These are phyloP conservation scores for Proales similis DNA, from an alignment of 1,140 invertebrate genomes.

Conservation along the genomic window DNA sequence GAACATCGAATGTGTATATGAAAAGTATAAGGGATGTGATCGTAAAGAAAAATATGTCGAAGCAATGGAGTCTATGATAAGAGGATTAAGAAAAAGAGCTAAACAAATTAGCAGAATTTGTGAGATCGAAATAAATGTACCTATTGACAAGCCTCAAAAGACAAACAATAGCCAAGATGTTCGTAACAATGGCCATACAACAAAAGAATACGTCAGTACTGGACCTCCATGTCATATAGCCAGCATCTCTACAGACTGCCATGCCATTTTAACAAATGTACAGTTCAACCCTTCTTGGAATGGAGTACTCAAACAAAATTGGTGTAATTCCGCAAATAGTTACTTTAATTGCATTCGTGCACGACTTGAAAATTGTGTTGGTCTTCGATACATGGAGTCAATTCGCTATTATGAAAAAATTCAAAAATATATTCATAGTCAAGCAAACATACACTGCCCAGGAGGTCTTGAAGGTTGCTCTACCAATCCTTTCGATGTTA, in stretches of 20 bases:
- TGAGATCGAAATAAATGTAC: conserved; percentile 26
- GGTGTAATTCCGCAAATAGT: conserved; percentile 14
- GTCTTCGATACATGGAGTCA: not conserved
- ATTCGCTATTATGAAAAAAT: conserved; percentile 37
- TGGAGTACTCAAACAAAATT: conserved; percentile 1
- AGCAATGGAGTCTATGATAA: conserved; percentile 27
- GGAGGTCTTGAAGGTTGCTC: conserved; percentile 32
- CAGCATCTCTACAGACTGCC: conserved; percentile 5
- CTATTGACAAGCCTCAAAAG: not conserved
- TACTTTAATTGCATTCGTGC: conserved; percentile 17
- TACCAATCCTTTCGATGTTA: conserved; percentile 23
- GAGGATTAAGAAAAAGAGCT: conserved; percentile 28
- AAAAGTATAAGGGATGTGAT: conserved; percentile 33
- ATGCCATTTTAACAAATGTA: conserved; percentile 9
- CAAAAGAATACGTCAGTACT: not conserved
- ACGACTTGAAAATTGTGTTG: conserved; percentile 12
- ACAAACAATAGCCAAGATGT: not conserved
- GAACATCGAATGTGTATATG: conserved; percentile 30
- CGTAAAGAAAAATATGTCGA: conserved; percentile 15
- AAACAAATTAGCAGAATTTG: conserved; percentile 17
- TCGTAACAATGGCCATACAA: not conserved
- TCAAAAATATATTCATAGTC: conserved; percentile 34
- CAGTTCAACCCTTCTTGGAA: conserved; percentile 31
- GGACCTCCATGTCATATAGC: conserved; percentile 2
- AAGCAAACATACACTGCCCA: conserved; percentile 23